Evolutionary conservation across 2,797 vertebrate species (phyloP), one percentile per base, ranked within the genome.

Genomic region (Peromyscus eremicus): DNA sequence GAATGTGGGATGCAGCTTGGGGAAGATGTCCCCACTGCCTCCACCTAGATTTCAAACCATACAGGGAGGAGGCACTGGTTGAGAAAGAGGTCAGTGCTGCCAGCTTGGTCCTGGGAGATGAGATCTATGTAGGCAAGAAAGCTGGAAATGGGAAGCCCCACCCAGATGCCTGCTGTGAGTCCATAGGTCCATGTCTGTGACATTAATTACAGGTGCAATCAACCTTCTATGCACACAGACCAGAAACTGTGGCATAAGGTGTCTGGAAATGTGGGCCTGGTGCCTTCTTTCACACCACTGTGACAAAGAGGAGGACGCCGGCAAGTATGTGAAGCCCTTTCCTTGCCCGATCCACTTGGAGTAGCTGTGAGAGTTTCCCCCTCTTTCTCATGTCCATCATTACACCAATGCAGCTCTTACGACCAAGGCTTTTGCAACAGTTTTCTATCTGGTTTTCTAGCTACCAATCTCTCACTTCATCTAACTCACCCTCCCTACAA

Each of bases 141-240:
- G 46, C 81, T 94, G 83, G 86, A 81, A 94, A 83, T 23, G 1
- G 19, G 11, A 66, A 93, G 68, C 92, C 71, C 91, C 94, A 91
- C 96, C 96, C 96, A 94, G 55, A 66, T 52, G 93, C 60, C 76
- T 93, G 64, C 34, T 94, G 73, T 94, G 68, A 79, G 75, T 93
- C 90, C 92, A 43, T 4, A 79, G 94, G 84, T 83, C 92, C 79
- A 86, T 43, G 49, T 97, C 81, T 96, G 91, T 82, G 88, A 46
- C 90, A 83, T 85, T 93, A 96, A 97, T 97, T 88, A 80, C 81
- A 93, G n/a, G 25, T 91, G 46, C 66, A 75, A 29, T 71, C 70
- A 90, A 57, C 71, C 70, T 81, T 57, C 83, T 91, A 64, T 10
- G 7, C 91, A 75, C 71, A 86, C 1, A 66, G 62, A 77, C 73